phyloP scores from a whole-genome alignment of 2,888 invertebrate species.

The Ceramica pisi region DNA sequence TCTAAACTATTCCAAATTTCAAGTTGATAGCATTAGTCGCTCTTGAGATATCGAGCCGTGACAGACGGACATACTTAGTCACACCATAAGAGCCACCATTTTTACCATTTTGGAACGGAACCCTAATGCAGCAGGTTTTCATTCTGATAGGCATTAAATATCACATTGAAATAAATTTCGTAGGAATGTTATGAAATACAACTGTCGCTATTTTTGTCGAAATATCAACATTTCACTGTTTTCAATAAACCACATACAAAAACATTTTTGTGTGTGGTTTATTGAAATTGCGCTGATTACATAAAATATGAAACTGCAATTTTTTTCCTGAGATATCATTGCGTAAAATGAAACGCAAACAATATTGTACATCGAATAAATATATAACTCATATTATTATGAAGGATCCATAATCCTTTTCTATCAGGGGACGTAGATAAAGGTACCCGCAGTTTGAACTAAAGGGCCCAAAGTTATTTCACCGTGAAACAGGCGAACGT shows the following conservation, averaged over 20 bases:
- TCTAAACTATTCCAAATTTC: too few relatives aligned
- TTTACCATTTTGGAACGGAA: too few relatives aligned
- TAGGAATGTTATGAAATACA: neutral
- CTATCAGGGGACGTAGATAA: slow-evolving; percentile 44
- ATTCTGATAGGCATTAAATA: neutral
- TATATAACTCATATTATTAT: slow-evolving; percentile 57
- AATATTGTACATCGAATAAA: slow-evolving; percentile 59
- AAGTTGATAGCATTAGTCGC: too few relatives aligned
- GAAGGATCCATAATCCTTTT: slow-evolving; percentile 64
- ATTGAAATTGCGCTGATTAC: neutral
- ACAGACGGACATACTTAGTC: too few relatives aligned
- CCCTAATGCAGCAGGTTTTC: neutral
- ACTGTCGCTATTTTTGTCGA: neutral
- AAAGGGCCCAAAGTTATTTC: slow-evolving; percentile 67
- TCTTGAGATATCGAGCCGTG: too few relatives aligned
- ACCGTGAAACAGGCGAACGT: slow-evolving; percentile 68
- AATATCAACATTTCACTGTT: neutral
- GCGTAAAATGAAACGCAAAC: neutral
- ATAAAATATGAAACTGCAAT: slow-evolving; percentile 10
- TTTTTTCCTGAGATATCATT: slow-evolving; percentile 12
- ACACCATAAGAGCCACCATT: too few relatives aligned
- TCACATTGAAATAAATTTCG: neutral
- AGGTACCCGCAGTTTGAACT: slow-evolving; percentile 50
- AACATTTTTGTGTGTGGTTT: neutral
- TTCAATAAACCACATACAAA: slow-evolving; percentile 4